Conservation (phyloP, 2,797 vertebrate genomes). For the Cynopterus sphinx region DNA sequence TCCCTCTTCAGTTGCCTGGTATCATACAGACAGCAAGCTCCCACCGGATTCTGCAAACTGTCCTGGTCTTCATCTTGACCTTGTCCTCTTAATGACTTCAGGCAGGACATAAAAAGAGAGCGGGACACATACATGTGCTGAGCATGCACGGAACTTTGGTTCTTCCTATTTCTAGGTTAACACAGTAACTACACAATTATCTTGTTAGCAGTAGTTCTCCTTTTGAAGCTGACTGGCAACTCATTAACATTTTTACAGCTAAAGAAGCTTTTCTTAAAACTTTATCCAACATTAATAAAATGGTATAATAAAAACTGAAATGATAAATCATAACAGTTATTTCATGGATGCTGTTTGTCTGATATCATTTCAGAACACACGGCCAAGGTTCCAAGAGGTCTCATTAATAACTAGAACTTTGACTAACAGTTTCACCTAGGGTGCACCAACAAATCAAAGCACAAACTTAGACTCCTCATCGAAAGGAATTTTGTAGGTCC, state of each 20-base stretch:
- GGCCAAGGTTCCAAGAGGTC: not conserved
- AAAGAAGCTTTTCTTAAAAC: conserved; percentile 47
- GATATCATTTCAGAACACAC: conserved; percentile 33
- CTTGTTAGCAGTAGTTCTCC: not conserved
- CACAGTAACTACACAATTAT: not conserved
- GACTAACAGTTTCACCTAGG: not conserved
- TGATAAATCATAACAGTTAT: not conserved
- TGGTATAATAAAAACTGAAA: conserved; percentile 29
- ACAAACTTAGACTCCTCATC: not conserved
- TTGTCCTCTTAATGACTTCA: not conserved
- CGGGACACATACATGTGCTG: not conserved
- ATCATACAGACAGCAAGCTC: not conserved
- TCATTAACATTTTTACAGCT: conserved; percentile 26
- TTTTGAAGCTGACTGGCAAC: conserved; percentile 53
- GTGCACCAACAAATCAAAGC: not conserved
- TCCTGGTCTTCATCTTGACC: not conserved
- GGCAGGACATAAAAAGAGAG: not conserved
- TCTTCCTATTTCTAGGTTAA: not conserved
- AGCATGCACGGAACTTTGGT: not conserved
- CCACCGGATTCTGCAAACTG: not conserved
- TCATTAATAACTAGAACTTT: not conserved
- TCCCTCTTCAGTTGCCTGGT: not conserved
- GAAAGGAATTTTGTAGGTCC: not conserved
- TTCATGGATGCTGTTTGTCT: not conserved
- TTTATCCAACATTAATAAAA: conserved; percentile 64